Evolutionary conservation across 2,797 vertebrate species (phyloP), one percentile per base, ranked within the genome.

Genomic region (Kryptopterus vitreolus): DNA sequence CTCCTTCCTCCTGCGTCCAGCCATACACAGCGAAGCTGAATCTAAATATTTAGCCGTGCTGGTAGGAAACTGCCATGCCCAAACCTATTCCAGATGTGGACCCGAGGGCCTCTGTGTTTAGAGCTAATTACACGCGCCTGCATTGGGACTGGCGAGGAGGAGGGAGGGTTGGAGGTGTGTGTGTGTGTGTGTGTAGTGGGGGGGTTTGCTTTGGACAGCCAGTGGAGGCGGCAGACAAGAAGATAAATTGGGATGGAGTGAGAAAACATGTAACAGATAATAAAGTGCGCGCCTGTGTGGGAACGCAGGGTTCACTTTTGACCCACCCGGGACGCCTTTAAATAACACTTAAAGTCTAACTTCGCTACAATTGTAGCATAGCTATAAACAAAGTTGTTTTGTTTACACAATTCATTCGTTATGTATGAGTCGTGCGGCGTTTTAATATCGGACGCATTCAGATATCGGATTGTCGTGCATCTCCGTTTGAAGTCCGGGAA

Each of bases 21-120:
- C 93, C 92, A 93, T 93, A 93, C 89, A 89, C 93, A 92, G 92
- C 92, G 92, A 94, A 92, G 93, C 92, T 93, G 90, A 94, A 94
- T 93, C 93, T 94, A 94, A 95, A 95, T 94, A 95, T 94, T 94
- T 95, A 94, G 94, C 91, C 89, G 92, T 93, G 92, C 89, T 94
- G 92, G 94, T 94, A 93, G 94, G 93, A 94, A 94, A 94, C 93
- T 93, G 94, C 93, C 88, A 93, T 94, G 91, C 91, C 93, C 88
- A 94, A 95, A 95, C 93, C 91, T 88, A 88, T 95, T 95, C 94
- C 94, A 95, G 94, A 95, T 95, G 94, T 94, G 91, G 90, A 91
- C 88, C 88, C 90, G 90, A 85, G 81, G 91, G 91, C 92, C 86
- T 92, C 91, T 90, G 92, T 92, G 91, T 92, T 94, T 90, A 88